phyloP scores from a whole-genome alignment of 2,888 invertebrate genomes.

The Zhengitettix transpicula region DNA sequence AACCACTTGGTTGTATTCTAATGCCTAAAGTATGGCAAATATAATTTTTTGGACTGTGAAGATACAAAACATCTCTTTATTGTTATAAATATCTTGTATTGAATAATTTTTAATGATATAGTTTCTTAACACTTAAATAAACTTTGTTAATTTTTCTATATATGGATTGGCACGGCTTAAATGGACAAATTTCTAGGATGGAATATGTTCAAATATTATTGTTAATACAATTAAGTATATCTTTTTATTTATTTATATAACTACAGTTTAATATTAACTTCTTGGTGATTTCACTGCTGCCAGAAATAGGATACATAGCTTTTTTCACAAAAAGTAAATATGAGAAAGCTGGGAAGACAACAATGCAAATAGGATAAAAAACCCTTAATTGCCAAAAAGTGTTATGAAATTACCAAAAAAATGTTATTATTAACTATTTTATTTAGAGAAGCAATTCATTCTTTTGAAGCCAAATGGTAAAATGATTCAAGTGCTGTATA shows the following conservation, averaged over 20 bases:
- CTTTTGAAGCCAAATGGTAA: too few relatives aligned
- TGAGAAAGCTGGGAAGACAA: neutral
- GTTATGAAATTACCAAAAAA: too few relatives aligned
- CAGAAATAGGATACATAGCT: too few relatives aligned
- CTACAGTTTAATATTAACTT: too few relatives aligned
- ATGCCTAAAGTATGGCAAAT: constrained; percentile 5
- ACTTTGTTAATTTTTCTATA: constrained; percentile 4
- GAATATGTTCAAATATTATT: constrained; percentile 11
- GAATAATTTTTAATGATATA: constrained; percentile 1
- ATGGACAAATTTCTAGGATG: constrained; percentile 12
- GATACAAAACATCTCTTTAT: constrained; percentile 4
- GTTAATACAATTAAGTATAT: constrained; percentile 1
- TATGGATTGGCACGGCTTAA: constrained; percentile 10
- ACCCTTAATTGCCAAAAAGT: too few relatives aligned
- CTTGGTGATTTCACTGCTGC: too few relatives aligned
- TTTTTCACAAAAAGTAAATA: too few relatives aligned
- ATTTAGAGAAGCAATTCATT: too few relatives aligned
- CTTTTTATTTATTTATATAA: neutral
- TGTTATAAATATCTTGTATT: constrained; percentile 6
- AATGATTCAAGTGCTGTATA: too few relatives aligned
- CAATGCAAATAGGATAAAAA: too few relatives aligned
- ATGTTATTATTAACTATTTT: too few relatives aligned
- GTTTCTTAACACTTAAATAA: constrained; percentile 3
- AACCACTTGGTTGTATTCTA: neutral
- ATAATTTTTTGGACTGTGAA: constrained; percentile 7